Percentiles rank a stretch among this genome's conserved stretches.
Evolutionary conservation across 2,797 vertebrate genomes (phyloP).

Genomic region (Fratercula arctica): DNA sequence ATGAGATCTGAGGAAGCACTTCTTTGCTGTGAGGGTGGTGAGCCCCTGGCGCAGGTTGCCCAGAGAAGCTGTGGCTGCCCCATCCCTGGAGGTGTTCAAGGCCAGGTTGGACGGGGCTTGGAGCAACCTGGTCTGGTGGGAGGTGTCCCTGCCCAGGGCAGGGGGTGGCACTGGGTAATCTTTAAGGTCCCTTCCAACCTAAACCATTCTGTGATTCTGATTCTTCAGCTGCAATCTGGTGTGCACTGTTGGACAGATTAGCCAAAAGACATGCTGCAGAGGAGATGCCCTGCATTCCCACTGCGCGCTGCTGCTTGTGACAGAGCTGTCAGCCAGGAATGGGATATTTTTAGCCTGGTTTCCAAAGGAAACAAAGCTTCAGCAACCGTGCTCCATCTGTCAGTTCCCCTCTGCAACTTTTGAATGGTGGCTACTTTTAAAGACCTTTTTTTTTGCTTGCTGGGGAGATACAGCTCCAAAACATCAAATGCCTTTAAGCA

Average conservation of each 20-base stretch:
- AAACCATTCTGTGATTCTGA: neutral
- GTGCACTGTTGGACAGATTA: fast-evolving
- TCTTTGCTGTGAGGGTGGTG: no score
- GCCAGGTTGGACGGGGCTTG: neutral
- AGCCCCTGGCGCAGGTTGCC: no score
- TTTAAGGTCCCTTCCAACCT: neutral
- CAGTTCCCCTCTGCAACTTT: neutral
- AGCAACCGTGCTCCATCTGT: neutral
- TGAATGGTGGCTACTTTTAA: neutral
- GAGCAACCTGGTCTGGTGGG: neutral
- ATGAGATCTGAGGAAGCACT: no score
- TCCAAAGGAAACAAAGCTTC: constrained; percentile 3
- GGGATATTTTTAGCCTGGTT: neutral
- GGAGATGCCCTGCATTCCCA: neutral
- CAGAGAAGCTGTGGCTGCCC: neutral
- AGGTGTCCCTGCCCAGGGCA: neutral
- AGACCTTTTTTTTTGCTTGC: neutral
- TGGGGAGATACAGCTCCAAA: neutral
- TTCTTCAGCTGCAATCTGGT: neutral
- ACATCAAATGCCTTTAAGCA: fast-evolving
- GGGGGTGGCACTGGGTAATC: neutral
- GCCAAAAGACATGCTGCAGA: neutral
- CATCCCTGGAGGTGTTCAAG: neutral
- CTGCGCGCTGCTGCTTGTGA: neutral
- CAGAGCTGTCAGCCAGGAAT: neutral